These are phyloP conservation scores for Blera fallax DNA, from an alignment of 2,888 invertebrate species.

Conservation along the genomic window DNA sequence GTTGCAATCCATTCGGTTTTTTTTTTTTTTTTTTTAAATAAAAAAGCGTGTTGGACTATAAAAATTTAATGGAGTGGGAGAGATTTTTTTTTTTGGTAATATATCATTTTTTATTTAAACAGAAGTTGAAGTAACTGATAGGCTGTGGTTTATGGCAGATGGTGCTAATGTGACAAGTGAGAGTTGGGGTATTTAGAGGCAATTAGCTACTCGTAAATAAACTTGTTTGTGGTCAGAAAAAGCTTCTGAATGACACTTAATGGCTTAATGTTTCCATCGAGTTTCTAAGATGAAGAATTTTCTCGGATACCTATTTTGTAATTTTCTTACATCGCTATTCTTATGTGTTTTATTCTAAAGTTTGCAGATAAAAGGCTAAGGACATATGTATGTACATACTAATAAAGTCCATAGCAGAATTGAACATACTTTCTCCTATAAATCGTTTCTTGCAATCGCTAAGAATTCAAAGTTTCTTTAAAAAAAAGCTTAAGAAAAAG, in stretches of 20 bases:
- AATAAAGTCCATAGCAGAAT: too few relatives aligned
- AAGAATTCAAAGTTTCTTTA: too few relatives aligned
- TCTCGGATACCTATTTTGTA: too few relatives aligned
- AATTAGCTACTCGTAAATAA: background rate
- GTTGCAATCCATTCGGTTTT: conserved; percentile 65
- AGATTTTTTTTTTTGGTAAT: conserved; percentile 8
- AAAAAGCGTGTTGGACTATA: conserved; percentile 52
- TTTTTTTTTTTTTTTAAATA: conserved; percentile 43
- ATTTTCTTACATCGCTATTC: too few relatives aligned
- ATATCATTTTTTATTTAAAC: conserved; percentile 24
- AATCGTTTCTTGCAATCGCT: too few relatives aligned
- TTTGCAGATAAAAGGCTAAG: too few relatives aligned
- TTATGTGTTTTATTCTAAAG: too few relatives aligned
- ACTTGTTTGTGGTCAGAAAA: background rate
- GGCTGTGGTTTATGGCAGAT: conserved; percentile 7
- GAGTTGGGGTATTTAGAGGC: background rate
- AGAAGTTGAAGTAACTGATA: conserved; percentile 9
- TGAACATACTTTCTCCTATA: too few relatives aligned
- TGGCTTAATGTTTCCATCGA: too few relatives aligned
- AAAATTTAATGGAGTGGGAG: conserved; percentile 54
- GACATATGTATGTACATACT: too few relatives aligned
- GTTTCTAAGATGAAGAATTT: too few relatives aligned
- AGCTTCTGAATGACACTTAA: background rate
- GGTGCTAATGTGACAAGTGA: background rate
- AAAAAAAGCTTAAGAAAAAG: too few relatives aligned